Base-by-base conservation (phyloP, 1,140 invertebrate genomes). In the Psix sp. region DNA sequence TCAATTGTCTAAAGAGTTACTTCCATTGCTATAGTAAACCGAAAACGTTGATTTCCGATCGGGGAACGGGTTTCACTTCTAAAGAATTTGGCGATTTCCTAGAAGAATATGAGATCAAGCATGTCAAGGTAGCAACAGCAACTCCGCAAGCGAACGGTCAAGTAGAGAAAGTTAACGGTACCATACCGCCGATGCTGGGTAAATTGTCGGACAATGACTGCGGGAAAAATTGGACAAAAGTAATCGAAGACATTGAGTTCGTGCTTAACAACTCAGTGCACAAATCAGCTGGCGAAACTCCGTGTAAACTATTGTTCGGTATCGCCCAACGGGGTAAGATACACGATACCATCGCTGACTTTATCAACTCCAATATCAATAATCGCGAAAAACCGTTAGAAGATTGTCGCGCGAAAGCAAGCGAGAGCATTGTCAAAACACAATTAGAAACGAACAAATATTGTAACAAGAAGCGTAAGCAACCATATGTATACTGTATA, bases 81-180 rank as follows among this genome's bases (percentile, higher is more conserved):
- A 1, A 17, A n/a, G 52, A 73, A 15, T 73, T 73, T 36, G 0
- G 5, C 6, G 45, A 54, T 5, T 74, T 74, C 38, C 0, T 62
- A 2, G 4, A 24, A 10, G 48, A 72, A 20, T 74, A 31, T 13
- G 35, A 56, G 31, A 21, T 77, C 0, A 26, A 40, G 18, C 67
- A 77, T 31, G 18, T 73, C 7, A 13, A 39, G 15, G 31, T 74
- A 29, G 74, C 79, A 9, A 70, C 67, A 5, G 74, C 62, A 6
- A 72, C 63, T 2, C 81, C 79, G 7, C 40, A 76, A 20, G 73
- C 81, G 0, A 86, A 86, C 29, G 81, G 80, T 0, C 70, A 83
- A 24, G 65, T 82, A 2, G 82, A 85, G 39, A 20, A 78, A 0
- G 40, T 80, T 2, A 82, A 84, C 54, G 6, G 77, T n/a, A 56